Conservation (phyloP, 2,797 vertebrate species). For the Sebastes diaconus region DNA sequence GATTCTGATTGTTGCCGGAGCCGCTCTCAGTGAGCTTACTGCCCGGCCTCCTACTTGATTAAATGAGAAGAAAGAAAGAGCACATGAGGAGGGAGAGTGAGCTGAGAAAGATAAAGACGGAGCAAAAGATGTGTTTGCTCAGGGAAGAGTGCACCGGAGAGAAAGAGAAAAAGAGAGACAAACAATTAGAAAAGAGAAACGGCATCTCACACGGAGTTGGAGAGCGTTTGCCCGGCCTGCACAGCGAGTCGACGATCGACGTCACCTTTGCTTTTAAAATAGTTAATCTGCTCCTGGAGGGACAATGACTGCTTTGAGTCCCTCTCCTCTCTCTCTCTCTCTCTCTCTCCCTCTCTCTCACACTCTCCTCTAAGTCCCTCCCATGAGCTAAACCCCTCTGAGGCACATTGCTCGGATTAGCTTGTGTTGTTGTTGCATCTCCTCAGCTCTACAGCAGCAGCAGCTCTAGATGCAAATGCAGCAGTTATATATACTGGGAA, state of each 20-base stretch:
- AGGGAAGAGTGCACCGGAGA: neutral
- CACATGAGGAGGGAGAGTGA: slow-evolving; percentile 11
- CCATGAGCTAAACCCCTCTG: slow-evolving; percentile 68
- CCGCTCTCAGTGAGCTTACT: slow-evolving; percentile 31
- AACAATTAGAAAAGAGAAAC: slow-evolving; percentile 38
- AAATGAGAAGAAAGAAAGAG: slow-evolving; percentile 46
- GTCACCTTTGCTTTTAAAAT: slow-evolving; percentile 82
- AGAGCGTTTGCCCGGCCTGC: slow-evolving; percentile 31
- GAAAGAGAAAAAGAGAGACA: slow-evolving; percentile 14
- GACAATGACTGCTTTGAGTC: slow-evolving; percentile 76
- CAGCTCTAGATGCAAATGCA: slow-evolving; percentile 52
- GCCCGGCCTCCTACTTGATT: slow-evolving; percentile 46
- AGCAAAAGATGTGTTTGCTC: slow-evolving; percentile 42
- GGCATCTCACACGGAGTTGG: slow-evolving; percentile 35
- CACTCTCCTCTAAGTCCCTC: slow-evolving; percentile 65
- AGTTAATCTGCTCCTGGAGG: slow-evolving; percentile 77
- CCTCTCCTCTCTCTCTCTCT: slow-evolving; percentile 33
- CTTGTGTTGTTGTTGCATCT: slow-evolving; percentile 69
- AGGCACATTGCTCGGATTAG: slow-evolving; percentile 75
- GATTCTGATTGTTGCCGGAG: slow-evolving; percentile 34
- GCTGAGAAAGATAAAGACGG: slow-evolving; percentile 28
- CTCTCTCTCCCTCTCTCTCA: slow-evolving; percentile 23
- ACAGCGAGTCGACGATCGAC: slow-evolving; percentile 43
- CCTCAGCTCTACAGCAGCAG: slow-evolving; percentile 36
- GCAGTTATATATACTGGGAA: slow-evolving; percentile 17